Evolutionary conservation across 30 jellyfish, hydroid and myxozoan species (phyloP).

Genomic region (Aurelia aurita): DNA sequence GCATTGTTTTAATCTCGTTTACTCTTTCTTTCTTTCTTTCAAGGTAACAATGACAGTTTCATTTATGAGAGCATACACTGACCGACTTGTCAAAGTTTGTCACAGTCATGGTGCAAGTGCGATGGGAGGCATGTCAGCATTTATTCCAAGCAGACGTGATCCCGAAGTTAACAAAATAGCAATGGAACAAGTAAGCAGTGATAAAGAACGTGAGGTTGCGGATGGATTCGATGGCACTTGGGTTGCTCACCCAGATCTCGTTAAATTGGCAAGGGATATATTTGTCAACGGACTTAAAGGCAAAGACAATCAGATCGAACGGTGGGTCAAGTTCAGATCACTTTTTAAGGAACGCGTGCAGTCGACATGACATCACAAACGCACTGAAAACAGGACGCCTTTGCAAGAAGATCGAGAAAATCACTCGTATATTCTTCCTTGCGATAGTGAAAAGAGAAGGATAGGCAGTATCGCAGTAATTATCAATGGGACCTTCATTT

Average conservation of each 20-base stretch:
- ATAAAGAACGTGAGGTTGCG: slow-evolving; percentile 87
- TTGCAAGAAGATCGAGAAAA: too few species aligned
- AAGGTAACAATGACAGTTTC: slow-evolving; percentile 95
- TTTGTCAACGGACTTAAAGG: slow-evolving; percentile 73
- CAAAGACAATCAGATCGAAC: slow-evolving; percentile 73
- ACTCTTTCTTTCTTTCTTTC: neutral
- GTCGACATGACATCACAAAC: too few species aligned
- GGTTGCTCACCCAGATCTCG: slow-evolving; percentile 98
- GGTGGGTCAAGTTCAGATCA: slow-evolving; percentile 30
- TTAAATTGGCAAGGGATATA: slow-evolving; percentile 81
- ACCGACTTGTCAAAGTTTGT: slow-evolving; percentile 86
- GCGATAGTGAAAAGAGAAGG: too few species aligned
- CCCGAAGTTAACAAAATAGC: slow-evolving; percentile 88
- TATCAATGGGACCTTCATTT: too few species aligned
- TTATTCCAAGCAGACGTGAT: slow-evolving; percentile 95
- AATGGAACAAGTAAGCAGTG: slow-evolving; percentile 82
- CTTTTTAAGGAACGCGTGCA: too few species aligned
- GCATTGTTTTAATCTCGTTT: neutral
- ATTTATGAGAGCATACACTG: slow-evolving; percentile 88
- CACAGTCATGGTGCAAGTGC: slow-evolving; percentile 96
- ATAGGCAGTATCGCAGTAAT: too few species aligned
- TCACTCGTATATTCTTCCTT: too few species aligned
- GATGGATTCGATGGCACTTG: slow-evolving; percentile 97
- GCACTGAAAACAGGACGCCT: too few species aligned
- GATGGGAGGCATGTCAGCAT: slow-evolving; percentile 99